These are phyloP conservation scores for Scatophagus argus DNA, from an alignment of 2,113 vertebrate species.

Conservation along the genomic window DNA sequence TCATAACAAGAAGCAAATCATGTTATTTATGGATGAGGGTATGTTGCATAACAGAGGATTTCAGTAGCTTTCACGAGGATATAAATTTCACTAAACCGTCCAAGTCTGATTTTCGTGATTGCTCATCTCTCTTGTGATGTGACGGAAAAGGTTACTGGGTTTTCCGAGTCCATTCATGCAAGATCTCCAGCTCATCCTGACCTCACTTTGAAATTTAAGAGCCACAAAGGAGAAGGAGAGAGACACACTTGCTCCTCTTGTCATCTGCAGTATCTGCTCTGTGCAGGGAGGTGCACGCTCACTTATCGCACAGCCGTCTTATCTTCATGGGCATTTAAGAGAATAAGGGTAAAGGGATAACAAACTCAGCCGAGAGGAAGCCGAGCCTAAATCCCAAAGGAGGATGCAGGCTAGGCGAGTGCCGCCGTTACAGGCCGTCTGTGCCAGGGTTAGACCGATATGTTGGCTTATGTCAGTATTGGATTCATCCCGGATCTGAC, in stretches of 20 bases:
- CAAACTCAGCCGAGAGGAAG: constrained; percentile 69
- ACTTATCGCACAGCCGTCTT: constrained; percentile 75
- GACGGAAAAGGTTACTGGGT: constrained; percentile 21
- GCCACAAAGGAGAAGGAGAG: constrained; percentile 31
- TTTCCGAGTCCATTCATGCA: constrained; percentile 22
- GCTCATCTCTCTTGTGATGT: constrained; percentile 53
- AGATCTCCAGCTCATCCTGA: constrained; percentile 4
- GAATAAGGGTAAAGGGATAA: constrained; percentile 75
- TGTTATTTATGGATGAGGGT: constrained; percentile 47
- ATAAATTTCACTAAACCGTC: constrained; percentile 15
- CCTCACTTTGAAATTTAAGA: constrained; percentile 61
- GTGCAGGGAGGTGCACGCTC: constrained; percentile 48
- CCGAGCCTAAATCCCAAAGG: constrained; percentile 45
- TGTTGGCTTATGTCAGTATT: not conserved
- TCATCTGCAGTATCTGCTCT: constrained; percentile 62
- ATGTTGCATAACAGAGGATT: constrained; percentile 30
- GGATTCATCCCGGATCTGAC: not conserved
- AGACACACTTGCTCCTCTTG: constrained; percentile 55
- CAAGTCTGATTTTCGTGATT: constrained; percentile 20
- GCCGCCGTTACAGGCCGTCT: constrained; percentile 12
- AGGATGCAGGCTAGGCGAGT: constrained; percentile 63
- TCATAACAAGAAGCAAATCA: constrained; percentile 51
- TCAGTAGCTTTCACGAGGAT: constrained; percentile 26
- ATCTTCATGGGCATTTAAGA: constrained; percentile 83
- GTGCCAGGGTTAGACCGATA: not conserved